Evolutionary conservation across 2,888 invertebrate species (phyloP).

Genomic region (Hipparchia semele): DNA sequence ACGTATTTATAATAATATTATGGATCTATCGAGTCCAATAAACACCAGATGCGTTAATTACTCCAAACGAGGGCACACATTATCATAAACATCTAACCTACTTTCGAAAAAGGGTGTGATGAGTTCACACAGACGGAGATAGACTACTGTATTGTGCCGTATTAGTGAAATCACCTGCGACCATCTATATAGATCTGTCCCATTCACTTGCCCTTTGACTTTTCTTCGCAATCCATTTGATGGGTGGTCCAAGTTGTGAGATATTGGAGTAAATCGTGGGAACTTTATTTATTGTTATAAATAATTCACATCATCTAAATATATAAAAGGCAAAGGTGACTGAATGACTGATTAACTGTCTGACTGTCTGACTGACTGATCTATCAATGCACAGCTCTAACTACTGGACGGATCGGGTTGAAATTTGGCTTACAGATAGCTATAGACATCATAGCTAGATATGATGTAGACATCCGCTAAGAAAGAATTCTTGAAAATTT

Average conservation of each 20-base stretch:
- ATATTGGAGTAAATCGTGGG: not conserved
- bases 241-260: constrained; percentile 28
- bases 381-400: too few relatives aligned
- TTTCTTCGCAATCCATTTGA: constrained; percentile 42
- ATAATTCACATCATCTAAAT: too few relatives aligned
- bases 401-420: too few relatives aligned
- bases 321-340: too few relatives aligned
- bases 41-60: constrained; percentile 10
- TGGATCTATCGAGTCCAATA: not conserved
- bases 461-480: too few relatives aligned
- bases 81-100: constrained; percentile 33
- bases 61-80: constrained; percentile 10
- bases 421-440: too few relatives aligned
- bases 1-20: not conserved
- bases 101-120: constrained; percentile 38
- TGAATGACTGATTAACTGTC: too few relatives aligned
- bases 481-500: too few relatives aligned
- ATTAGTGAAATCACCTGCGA: constrained; percentile 32
- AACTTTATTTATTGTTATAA: not conserved
- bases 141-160: constrained; percentile 23
- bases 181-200: constrained; percentile 55
- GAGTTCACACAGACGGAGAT: constrained; percentile 27
- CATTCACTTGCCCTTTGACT: constrained; percentile 76
- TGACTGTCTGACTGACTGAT: too few relatives aligned
- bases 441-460: too few relatives aligned